Conservation (phyloP, 2,113 vertebrate genomes). For the Canis aureus region DNA sequence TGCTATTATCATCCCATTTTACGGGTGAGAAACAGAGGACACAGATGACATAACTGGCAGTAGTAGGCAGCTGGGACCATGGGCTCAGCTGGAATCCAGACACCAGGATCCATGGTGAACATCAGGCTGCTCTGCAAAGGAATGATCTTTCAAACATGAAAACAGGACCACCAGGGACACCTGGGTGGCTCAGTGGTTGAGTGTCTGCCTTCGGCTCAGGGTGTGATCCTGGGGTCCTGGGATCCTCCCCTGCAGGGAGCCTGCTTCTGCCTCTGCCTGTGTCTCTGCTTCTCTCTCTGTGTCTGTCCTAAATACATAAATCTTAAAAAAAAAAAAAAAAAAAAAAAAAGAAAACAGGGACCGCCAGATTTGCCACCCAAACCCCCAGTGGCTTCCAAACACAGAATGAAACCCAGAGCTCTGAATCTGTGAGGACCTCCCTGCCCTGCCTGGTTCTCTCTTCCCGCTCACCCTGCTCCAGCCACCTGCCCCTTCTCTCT, state of each 20-base stretch:
- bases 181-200: too few relatives aligned
- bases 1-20: neutral
- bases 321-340: too few relatives aligned
- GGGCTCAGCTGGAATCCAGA: neutral
- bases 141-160: neutral
- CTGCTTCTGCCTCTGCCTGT: too few relatives aligned
- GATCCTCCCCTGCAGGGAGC: too few relatives aligned
- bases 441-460: neutral
- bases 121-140: fast-evolving
- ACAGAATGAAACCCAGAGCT: neutral
- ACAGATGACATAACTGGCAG: neutral
- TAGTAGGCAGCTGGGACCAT: neutral
- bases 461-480: neutral
- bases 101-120: neutral
- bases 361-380: neutral
- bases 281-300: too few relatives aligned
- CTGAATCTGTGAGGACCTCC: neutral
- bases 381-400: neutral
- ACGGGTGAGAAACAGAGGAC: neutral
- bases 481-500: neutral
- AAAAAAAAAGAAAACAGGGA: too few relatives aligned
- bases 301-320: too few relatives aligned
- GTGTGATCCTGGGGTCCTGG: too few relatives aligned
- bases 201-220: too few relatives aligned
- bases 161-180: too few relatives aligned